Evolutionary conservation across 1,140 invertebrate genomes (phyloP), one percentile per base, ranked within the genome.

Genomic region (Dreissena rostriformis): DNA sequence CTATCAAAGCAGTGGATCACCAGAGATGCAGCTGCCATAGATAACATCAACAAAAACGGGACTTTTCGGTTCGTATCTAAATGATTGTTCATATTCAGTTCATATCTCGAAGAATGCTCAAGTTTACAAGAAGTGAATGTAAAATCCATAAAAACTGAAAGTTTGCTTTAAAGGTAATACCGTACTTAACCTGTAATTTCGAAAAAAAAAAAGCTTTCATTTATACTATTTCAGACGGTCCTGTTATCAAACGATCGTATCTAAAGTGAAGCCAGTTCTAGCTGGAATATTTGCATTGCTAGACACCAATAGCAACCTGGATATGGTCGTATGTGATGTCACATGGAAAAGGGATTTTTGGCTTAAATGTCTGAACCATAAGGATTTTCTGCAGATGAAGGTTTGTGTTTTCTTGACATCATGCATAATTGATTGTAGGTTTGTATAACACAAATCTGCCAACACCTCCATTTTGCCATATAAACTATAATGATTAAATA

Each of bases 31-130:
- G 87, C 88, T 26, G 68, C 80, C 55, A 22, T 63, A 15, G 86
- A 89, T 15, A 71, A 71, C 28, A 85, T 91, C 61, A 86, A 88
- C 52, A 88, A 87, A 71, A 80, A 88, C n/a, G 88, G 88, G 28
- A 90, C 90, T 0, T 88, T 91, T 51, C 88, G 88, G 88, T 90
- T 77, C 22, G 26, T 61, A 61, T 61, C 17, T 5, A 19, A 61
- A n/a, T 61, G 17, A 24, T 61, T 39, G 2, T 39, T 39, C 39
- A 39, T 39, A 2, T 5, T 39, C 39, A 39, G 2, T 39, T 39
- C 39, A 39, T 39, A 39, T 39, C 39, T 39, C 39, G 8, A 63
- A 63, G 61, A 63, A 19, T 63, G 61, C 24, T 63, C 11, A 63
- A 4, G 19, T n/a, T 19, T 63, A 24, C 24, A 63, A 2, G 61